Evolutionary conservation across 2,888 invertebrate species (phyloP), one percentile per base, ranked within the genome.

Genomic region (Drosophila borborema): DNA sequence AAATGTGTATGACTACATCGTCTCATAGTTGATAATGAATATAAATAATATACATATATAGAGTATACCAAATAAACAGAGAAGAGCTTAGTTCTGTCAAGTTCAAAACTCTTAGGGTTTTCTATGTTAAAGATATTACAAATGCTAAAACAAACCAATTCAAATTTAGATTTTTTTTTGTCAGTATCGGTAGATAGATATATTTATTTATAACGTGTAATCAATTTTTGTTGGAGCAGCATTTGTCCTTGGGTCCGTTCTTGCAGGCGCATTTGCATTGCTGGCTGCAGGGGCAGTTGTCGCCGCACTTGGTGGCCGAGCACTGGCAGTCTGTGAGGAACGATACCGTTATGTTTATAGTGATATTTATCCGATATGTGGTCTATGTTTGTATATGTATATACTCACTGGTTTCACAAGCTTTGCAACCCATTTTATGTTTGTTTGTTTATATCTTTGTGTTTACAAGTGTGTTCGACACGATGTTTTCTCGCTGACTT

Each of bases 231-330:
- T 59, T 75, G 62, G 79, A 58, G 49, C 91, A 91, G 68, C 91
- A 91, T 62, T 89, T 78, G 43, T 87, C 84, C 72, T 89, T 87
- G 55, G 90, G 75, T 59, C 86, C 90, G 54, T 80, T 87, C 65
- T 91, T 91, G 77, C 90, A 90, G 28, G 74, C 77, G 67, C 91
- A 91, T 10, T 80, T 75, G 65, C 90, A 91, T n/a, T 89, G 80
- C 51, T 82, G 78, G 53, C 72, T 81, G 81, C 91, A 90, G 69
- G 81, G 80, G 66, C 89, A 90, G 62, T 86, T 90, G 56, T 90
- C 85, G 16, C 89, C 89, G 69, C 89, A 91, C 43, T 82, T 89
- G 66, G 68, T 81, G 40, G 87, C 63, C 67, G 80, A 78, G 73
- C 91, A 90, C 48, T 91, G 86, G 68, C 90, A 89, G 68, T 86